phyloP scores from a whole-genome alignment of 2,888 invertebrate genomes.

The Caenorhabditis panamensis region DNA sequence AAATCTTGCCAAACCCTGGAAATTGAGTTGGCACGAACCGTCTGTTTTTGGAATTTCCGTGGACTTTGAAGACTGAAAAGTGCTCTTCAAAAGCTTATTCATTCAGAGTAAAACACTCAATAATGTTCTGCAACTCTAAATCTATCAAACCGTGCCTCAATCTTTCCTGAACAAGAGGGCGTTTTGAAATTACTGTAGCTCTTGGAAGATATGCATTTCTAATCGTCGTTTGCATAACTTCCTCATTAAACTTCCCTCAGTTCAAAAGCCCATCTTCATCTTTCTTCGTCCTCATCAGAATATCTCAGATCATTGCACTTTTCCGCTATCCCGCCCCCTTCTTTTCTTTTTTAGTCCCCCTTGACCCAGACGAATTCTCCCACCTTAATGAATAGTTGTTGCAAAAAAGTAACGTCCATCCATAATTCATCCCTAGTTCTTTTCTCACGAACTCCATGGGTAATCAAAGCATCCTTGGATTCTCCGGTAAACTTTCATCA shows the following conservation, averaged over 20 bases:
- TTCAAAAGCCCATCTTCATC: conserved; percentile 11
- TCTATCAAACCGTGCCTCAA: too few species aligned
- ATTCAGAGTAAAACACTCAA: too few species aligned
- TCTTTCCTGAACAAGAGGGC: too few species aligned
- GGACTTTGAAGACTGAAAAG: too few species aligned
- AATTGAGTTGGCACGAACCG: too few species aligned
- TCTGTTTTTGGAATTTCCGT: too few species aligned
- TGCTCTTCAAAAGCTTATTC: too few species aligned
- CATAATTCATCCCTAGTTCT: neutral
- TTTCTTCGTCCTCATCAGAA: too few species aligned
- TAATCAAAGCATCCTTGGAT: neutral
- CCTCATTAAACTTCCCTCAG: neutral
- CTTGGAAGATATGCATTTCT: neutral
- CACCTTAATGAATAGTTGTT: conserved; percentile 4
- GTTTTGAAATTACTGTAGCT: neutral
- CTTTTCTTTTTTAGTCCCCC: conserved; percentile 3
- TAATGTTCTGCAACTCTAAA: too few species aligned
- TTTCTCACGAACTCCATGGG: neutral
- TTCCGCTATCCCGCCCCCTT: neutral
- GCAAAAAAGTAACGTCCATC: neutral
- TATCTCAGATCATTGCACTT: conserved; percentile 32
- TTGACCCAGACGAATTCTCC: neutral
- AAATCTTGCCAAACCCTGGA: too few species aligned
- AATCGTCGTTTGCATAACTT: neutral
- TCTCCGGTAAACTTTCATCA: conserved; percentile 34